Conservation (phyloP, 1,140 invertebrate species). For the Ceratitis capitata region DNA sequence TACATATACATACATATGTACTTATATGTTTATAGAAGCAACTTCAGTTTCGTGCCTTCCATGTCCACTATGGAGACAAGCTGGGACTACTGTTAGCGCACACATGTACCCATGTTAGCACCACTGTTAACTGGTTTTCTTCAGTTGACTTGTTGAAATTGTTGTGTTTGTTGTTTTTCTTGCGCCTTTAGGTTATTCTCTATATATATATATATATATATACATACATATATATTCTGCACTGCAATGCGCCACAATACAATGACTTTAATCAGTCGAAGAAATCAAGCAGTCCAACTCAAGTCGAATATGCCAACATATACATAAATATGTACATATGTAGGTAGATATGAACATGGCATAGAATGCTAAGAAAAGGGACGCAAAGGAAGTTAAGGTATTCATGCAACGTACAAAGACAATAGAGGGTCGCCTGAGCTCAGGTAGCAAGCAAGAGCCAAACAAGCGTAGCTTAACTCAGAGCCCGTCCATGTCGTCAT, state of each 20-base stretch:
- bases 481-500: not conserved
- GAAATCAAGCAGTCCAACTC: conserved; percentile 24
- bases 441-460: not conserved
- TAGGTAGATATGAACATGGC: not conserved
- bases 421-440: not conserved
- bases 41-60: not conserved
- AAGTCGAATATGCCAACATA: not conserved
- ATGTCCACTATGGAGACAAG: not conserved
- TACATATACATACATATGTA: too few relatives aligned
- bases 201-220: not conserved
- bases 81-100: too few relatives aligned
- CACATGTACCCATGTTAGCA: not conserved
- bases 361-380: not conserved
- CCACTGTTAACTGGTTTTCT: conserved; percentile 16
- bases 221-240: not conserved
- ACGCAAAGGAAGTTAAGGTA: not conserved
- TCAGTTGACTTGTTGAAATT: not conserved
- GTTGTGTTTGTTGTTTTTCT: not conserved
- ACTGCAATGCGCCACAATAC: conserved; percentile 29
- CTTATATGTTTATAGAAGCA: too few relatives aligned
- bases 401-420: not conserved
- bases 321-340: not conserved
- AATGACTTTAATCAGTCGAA: conserved; percentile 34
- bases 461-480: not conserved
- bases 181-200: not conserved